phyloP scores from a whole-genome alignment of 2,797 vertebrate genomes.

The Anguilla megastoma region DNA sequence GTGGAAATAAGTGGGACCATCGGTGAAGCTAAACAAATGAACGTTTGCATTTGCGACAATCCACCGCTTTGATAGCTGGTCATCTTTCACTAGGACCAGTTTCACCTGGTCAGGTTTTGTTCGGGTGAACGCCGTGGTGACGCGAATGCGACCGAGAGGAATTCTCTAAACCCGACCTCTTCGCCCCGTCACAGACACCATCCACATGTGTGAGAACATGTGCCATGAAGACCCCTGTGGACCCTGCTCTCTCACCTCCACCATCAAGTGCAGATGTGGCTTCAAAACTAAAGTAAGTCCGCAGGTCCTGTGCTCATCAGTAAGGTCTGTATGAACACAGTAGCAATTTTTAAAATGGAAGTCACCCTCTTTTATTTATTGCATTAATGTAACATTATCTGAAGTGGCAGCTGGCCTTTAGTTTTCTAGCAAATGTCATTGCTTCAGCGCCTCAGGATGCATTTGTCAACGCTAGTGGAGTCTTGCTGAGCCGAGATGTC shows the following conservation, averaged over 20 bases:
- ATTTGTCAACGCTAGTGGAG: not conserved
- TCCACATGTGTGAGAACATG: constrained; percentile 90
- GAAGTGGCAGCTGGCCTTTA: not conserved
- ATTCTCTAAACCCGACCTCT: not conserved
- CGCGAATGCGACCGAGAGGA: not conserved
- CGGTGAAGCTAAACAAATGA: not conserved
- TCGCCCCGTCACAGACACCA: constrained; percentile 74
- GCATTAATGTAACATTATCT: not conserved
- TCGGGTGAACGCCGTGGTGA: not conserved
- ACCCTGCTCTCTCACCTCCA: constrained; percentile 88
- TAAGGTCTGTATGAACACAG: not conserved
- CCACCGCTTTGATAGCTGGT: too few relatives aligned
- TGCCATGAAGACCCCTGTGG: constrained; percentile 93
- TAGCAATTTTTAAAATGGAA: not conserved
- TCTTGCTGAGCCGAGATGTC: not conserved
- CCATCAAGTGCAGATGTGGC: constrained; percentile 90
- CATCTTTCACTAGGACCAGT: not conserved
- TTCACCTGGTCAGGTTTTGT: not conserved
- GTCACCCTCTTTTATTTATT: not conserved
- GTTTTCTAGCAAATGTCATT: not conserved
- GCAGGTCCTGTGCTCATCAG: not conserved
- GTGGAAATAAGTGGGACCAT: not conserved
- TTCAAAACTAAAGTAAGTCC: constrained; percentile 85
- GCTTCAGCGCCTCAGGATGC: not conserved
- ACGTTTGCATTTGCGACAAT: too few relatives aligned